A percentile compares a stretch with the other conserved stretches of the same genome.
Evolutionary conservation across 2,113 vertebrate genomes (phyloP).

Genomic region (Cricetomys ansorgei): DNA sequence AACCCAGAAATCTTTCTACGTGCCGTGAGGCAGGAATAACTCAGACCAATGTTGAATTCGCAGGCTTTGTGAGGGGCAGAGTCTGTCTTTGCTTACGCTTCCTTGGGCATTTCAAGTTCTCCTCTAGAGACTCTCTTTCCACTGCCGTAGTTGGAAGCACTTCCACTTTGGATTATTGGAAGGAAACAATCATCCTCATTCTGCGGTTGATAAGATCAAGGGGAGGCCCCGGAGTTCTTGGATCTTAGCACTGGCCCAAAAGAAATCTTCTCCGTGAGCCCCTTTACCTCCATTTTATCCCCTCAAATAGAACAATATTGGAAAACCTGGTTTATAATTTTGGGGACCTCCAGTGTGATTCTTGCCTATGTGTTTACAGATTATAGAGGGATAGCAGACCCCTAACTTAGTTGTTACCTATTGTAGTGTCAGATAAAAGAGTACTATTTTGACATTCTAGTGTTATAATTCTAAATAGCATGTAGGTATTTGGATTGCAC

Average conservation of each 20-base stretch:
- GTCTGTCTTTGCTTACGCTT: not conserved
- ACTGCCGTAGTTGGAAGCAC: not conserved
- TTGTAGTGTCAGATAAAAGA: not conserved
- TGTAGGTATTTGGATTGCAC: not conserved
- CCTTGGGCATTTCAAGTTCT: not conserved
- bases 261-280: not conserved
- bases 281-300: not conserved
- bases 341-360: not conserved
- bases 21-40: not conserved
- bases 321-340: not conserved
- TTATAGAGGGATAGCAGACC: not conserved
- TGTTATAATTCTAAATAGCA: not conserved
- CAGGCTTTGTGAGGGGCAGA: not conserved
- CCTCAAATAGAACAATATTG: not conserved
- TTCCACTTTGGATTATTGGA: not conserved
- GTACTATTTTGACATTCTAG: not conserved
- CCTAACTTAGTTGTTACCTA: not conserved
- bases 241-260: not conserved
- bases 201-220: not conserved
- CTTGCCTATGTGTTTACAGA: not conserved
- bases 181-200: not conserved
- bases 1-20: not conserved
- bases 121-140: not conserved
- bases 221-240: not conserved
- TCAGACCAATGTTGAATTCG: not conserved